phyloP scores from a whole-genome alignment of 1,140 invertebrate genomes.

The Dolichoris vasculosae region DNA sequence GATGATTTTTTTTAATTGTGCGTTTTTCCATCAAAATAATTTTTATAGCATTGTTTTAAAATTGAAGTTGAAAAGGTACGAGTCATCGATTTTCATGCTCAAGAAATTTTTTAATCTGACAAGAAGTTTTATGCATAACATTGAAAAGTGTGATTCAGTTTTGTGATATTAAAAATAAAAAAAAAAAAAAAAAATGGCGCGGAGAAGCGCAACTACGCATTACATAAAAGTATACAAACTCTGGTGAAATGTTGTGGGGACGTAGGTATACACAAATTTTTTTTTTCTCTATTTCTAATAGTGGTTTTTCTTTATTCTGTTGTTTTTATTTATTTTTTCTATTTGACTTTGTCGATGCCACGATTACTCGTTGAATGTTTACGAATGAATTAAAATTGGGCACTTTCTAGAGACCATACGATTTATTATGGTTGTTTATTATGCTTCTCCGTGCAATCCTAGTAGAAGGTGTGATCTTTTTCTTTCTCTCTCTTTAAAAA shows the following conservation, averaged over 20 bases:
- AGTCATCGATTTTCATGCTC: conserved; percentile 25
- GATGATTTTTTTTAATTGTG: not conserved
- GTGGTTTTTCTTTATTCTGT: conserved; percentile 9
- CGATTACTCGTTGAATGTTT: conserved; percentile 20
- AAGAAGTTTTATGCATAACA: conserved; percentile 35
- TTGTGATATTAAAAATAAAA: no score
- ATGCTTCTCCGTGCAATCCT: conserved; percentile 45
- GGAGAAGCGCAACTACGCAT: conserved; percentile 38
- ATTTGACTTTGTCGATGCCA: not conserved
- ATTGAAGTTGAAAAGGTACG: conserved; percentile 16
- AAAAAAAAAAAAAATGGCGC: conserved; percentile 15
- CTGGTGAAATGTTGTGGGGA: conserved; percentile 34
- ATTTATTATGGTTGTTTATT: conserved; percentile 21
- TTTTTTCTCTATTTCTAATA: conserved; percentile 32
- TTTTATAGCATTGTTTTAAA: conserved; percentile 22
- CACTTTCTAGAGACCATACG: not conserved
- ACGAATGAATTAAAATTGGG: conserved; percentile 31
- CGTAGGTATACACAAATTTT: conserved; percentile 19
- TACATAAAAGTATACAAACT: conserved; percentile 28
- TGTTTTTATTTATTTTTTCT: conserved; percentile 12
- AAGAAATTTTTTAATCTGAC: conserved; percentile 32
- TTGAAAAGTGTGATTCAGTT: conserved; percentile 29
- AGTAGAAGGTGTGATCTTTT: conserved; percentile 41
- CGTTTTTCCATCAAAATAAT: conserved; percentile 31
- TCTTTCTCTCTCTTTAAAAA: conserved; percentile 28